Conservation (phyloP, 2,797 vertebrate species). For the Anabacerthia variegaticeps region DNA sequence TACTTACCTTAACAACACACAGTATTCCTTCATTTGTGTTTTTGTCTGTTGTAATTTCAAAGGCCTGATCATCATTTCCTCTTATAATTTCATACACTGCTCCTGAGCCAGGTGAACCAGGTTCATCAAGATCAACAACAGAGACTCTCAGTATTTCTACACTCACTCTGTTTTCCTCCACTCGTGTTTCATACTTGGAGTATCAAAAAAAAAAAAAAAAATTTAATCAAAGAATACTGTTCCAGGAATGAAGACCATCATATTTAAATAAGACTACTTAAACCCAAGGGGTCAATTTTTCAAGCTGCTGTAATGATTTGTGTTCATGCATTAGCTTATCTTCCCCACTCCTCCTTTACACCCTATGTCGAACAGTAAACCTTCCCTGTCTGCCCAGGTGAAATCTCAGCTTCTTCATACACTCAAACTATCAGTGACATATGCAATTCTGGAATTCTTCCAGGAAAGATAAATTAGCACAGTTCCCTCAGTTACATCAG, state of each 20-base stretch:
- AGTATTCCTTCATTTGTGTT: conserved; percentile 86
- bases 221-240: not conserved
- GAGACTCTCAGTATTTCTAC: conserved; percentile 82
- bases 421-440: not conserved
- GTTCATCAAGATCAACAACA: conserved; percentile 83
- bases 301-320: not conserved
- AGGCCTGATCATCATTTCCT: conserved; percentile 86
- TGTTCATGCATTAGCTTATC: not conserved
- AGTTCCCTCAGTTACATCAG: not conserved
- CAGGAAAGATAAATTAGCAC: not conserved
- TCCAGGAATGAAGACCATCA: not conserved
- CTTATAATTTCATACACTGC: conserved; percentile 81
- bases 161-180: conserved; percentile 82
- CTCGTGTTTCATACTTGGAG: conserved; percentile 77
- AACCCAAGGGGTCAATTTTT: not conserved
- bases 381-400: not conserved
- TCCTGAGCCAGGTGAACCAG: conserved; percentile 78
- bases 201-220: not conserved
- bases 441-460: not conserved
- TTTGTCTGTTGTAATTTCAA: conserved; percentile 85
- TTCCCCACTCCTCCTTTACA: not conserved
- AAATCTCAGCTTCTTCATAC: not conserved
- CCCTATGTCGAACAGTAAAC: not conserved
- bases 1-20: conserved; percentile 82
- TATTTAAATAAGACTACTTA: not conserved